Conservation (phyloP, 2,797 vertebrate species). For the Neopelma chrysocephalum region DNA sequence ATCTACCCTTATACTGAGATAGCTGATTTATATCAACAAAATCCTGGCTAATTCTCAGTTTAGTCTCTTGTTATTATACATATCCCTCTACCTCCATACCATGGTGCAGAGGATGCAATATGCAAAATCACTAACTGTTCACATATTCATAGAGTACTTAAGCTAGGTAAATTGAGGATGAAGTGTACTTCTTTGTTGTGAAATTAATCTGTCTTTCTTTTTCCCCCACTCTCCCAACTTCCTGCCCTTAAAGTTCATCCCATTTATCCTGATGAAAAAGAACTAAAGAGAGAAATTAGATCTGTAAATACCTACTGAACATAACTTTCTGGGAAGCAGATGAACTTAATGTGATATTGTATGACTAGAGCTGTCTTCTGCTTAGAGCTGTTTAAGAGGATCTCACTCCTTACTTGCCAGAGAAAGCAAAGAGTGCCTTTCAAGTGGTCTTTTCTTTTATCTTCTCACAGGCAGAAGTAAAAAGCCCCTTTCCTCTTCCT, state of each 20-base stretch:
- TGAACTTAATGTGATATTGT: background rate
- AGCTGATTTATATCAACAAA: background rate
- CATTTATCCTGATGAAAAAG: constrained; percentile 32
- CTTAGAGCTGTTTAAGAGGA: background rate
- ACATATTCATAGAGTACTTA: constrained; percentile 34
- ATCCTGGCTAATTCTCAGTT: background rate
- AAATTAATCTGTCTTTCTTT: constrained; percentile 34
- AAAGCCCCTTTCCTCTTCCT: background rate
- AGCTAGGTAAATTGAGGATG: constrained; percentile 8
- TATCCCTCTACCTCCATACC: background rate
- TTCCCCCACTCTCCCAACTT: background rate
- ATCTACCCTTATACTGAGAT: background rate
- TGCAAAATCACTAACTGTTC: constrained; percentile 62
- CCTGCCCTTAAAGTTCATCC: constrained; percentile 2
- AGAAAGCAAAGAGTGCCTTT: background rate
- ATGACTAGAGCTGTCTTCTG: background rate
- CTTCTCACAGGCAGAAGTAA: background rate
- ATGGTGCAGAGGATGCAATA: background rate
- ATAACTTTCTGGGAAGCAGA: constrained; percentile 5
- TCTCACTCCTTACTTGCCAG: background rate
- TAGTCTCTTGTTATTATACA: constrained; percentile 28
- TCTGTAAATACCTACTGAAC: constrained; percentile 11
- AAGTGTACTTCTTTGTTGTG: constrained; percentile 23
- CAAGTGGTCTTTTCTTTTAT: background rate
- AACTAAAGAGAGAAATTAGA: constrained; percentile 18